Evolutionary conservation across 1,140 invertebrate genomes (phyloP), one percentile per base, ranked within the genome.

Genomic region (Yoshiicerus persimilis): DNA sequence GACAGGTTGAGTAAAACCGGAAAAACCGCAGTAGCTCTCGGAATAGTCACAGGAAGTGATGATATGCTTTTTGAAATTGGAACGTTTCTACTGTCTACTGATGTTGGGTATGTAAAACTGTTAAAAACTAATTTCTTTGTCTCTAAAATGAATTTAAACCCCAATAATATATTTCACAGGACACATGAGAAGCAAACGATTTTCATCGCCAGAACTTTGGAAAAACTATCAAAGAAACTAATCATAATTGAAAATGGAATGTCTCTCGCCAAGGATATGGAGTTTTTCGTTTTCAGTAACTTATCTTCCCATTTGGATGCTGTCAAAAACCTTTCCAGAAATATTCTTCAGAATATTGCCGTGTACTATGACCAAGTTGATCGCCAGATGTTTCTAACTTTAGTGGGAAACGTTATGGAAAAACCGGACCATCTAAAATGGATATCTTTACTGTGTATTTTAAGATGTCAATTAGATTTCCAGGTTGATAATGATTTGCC

Each of bases 231-330:
- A 2, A 80, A 80, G n/a, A 85, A 56, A 25, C n/a, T 85, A 27
- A 6, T 25, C 20, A 10, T n/a, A 32, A 30, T 47, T 0, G 9
- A 27, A 62, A 62, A 85, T 4, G 83, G 83, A 16, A 36, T 30
- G 34, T 56, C 47, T 85, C 39, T 62, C 2, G 13, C 70, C 13
- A 86, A 62, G 20, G 41, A 88, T n/a, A 20, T 91, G 23, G 90
- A 91, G 85, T 89, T 91, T 38, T 91, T 90, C 56, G 27, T 88
- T 25, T 89, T 90, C 64, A 90, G 80, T 11, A 86, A 91, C 41
- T 27, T 91, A 11, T 25, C 88, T n/a, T 87, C 86, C 8, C 90
- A 90, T 36, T 88, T 91, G 38, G 90, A 91, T 39, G 88, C 89
- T 32, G 90, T 91, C 2, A 91, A 91, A 47, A 88, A 27, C 30